Evolutionary conservation across 1,140 invertebrate genomes (phyloP), one percentile per base, ranked within the genome.

Genomic region (Anastrepha ludens): DNA sequence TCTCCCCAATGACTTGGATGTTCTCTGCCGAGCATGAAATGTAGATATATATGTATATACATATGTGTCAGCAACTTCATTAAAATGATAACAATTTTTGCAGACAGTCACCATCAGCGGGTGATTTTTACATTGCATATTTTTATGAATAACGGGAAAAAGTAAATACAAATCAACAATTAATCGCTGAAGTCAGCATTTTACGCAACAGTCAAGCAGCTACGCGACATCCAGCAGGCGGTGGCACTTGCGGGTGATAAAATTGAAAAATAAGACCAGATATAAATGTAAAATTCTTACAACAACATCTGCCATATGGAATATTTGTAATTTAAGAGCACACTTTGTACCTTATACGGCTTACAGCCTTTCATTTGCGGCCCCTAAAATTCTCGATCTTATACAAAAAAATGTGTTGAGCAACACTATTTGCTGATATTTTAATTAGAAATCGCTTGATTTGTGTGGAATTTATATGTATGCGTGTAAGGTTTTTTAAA

Each of bases 21-120:
- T 64, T 64, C 17, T 8, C 64, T 67, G 17, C n/a, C n/a, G 74
- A 11, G 47, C 74, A 20, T 29, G 29, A 29, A 29, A 29, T 29
- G 29, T 29, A 29, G 29, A 29, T 29, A 29, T 62, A 62, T 81
- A n/a, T n/a, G n/a, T n/a, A 47, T 81, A 55, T 29, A 47, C 47
- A n/a, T 55, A 55, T 81, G 74, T 81, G 47, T 55, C 74, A 81
- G 47, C 74, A 55, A 55, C 74, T 81, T 81, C 74, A 81, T 81
- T 81, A 81, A 81, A 81, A 81, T 81, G 74, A 81, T 81, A 81
- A 58, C 74, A 81, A 81, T 55, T 81, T 74, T 81, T 81, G 44
- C 74, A 81, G 74, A 81, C 74, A 20, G n/a, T 29, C 74, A 81
- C 8, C 74, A 50, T 15, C 44, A 20, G 17, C 74, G 64, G 5